Percentiles rank a stretch among this genome's conserved stretches.
phyloP scores from a whole-genome alignment of 23 tunicate species.

The Clavelina lepadiformis region DNA sequence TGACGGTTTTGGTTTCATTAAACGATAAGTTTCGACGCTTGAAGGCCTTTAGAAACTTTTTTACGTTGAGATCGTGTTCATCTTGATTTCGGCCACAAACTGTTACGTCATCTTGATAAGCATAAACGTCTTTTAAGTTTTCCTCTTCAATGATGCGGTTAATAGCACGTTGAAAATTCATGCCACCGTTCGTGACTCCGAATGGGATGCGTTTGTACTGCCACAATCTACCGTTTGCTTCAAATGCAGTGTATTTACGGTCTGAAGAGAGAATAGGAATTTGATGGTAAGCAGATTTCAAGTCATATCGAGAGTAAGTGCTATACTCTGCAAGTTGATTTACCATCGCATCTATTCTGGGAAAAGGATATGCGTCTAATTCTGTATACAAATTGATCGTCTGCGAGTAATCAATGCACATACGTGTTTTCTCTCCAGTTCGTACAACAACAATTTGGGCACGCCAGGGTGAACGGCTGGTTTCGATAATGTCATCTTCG shows the following conservation, averaged over 20 bases:
- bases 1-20: constrained; percentile 22
- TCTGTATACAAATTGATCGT: constrained; percentile 5
- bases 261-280: constrained; percentile 3
- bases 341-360: neutral
- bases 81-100: constrained; percentile 17
- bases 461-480: constrained; percentile 24
- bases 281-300: constrained; percentile 18
- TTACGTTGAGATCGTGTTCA: constrained; percentile 29
- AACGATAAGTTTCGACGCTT: constrained; percentile 3
- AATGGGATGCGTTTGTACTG: constrained; percentile 26
- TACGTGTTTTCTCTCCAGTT: constrained; percentile 12
- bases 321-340: constrained; percentile 12
- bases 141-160: constrained; percentile 8
- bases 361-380: constrained; percentile 11
- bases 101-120: constrained; percentile 35
- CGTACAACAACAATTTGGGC: constrained; percentile 13
- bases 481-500: constrained; percentile 4
- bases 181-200: constrained; percentile 22
- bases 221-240: constrained; percentile 1
- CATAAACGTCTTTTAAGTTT: constrained; percentile 3
- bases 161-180: constrained; percentile 16
- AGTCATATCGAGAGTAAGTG: constrained; percentile 9
- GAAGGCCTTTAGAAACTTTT: constrained; percentile 12
- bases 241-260: constrained; percentile 11
- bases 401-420: constrained; percentile 19